phyloP scores from a whole-genome alignment of 2,888 invertebrate species.

The Therioaphis trifolii region DNA sequence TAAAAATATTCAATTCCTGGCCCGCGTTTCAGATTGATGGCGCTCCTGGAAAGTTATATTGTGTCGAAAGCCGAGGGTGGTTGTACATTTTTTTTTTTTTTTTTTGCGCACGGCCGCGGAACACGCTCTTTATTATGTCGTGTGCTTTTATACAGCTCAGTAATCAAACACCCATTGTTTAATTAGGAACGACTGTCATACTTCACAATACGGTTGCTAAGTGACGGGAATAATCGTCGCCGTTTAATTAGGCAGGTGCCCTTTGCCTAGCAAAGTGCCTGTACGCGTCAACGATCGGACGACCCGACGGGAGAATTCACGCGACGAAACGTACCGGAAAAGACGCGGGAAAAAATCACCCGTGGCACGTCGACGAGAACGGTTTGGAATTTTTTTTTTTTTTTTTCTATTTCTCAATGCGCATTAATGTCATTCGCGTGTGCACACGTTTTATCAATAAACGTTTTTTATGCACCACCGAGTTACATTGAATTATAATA shows the following conservation, averaged over 20 bases:
- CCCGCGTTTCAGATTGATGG: slow-evolving; percentile 36
- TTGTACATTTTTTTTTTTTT: not conserved
- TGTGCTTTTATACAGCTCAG: not conserved
- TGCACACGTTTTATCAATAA: too few relatives aligned
- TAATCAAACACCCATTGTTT: slow-evolving; percentile 51
- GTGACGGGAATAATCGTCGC: slow-evolving; percentile 12
- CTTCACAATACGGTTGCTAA: slow-evolving; percentile 15
- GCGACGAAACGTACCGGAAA: too few relatives aligned
- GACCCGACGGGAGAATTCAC: too few relatives aligned
- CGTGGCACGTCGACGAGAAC: too few relatives aligned
- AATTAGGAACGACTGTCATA: slow-evolving; percentile 52
- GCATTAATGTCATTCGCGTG: too few relatives aligned
- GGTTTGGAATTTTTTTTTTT: too few relatives aligned
- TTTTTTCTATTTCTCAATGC: too few relatives aligned
- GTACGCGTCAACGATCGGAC: too few relatives aligned
- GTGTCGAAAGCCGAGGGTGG: slow-evolving; percentile 38
- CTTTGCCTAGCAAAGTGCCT: too few relatives aligned
- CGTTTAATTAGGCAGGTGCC: not conserved
- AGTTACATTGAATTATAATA: too few relatives aligned
- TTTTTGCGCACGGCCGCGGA: not conserved
- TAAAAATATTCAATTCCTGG: slow-evolving; percentile 24
- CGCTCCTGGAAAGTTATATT: slow-evolving; percentile 25
- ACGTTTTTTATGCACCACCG: too few relatives aligned
- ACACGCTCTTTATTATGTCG: slow-evolving; percentile 28
- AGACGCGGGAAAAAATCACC: too few relatives aligned